These are phyloP conservation scores for Sylvilagus floridanus DNA, from an alignment of 2,797 vertebrate species.

Conservation along the genomic window DNA sequence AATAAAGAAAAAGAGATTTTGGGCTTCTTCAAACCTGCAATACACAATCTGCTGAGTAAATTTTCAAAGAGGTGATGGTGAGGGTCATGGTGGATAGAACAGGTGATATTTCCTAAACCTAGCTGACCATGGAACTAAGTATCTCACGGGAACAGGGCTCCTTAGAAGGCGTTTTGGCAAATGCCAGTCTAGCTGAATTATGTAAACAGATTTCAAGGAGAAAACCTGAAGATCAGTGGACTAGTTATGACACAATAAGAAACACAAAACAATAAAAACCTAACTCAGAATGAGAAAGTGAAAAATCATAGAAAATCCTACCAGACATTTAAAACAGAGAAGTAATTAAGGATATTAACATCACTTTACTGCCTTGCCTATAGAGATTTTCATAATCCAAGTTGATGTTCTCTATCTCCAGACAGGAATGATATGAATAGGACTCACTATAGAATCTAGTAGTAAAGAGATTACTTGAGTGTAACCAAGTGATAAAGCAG, in stretches of 20 bases:
- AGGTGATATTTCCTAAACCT: background rate
- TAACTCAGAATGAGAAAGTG: background rate
- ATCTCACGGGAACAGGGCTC: background rate
- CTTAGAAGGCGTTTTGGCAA: background rate
- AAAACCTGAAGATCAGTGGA: background rate
- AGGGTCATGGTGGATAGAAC: background rate
- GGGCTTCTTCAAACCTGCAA: background rate
- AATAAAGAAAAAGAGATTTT: background rate
- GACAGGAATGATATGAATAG: background rate
- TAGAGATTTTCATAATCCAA: background rate
- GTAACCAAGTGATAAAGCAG: background rate
- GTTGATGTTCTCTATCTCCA: background rate
- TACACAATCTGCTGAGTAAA: background rate
- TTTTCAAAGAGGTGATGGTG: background rate
- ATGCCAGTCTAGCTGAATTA: background rate
- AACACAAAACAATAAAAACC: background rate
- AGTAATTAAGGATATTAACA: background rate
- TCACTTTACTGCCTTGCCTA: background rate
- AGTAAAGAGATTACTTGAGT: background rate
- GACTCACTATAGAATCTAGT: background rate
- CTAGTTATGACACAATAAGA: background rate
- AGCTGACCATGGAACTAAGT: background rate
- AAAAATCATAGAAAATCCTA: slow-evolving; percentile 30
- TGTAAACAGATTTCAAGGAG: background rate
- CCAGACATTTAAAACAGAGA: background rate